These are phyloP conservation scores for Drosophila imparisetae DNA, from an alignment of 2,888 invertebrate genomes.

Conservation along the genomic window DNA sequence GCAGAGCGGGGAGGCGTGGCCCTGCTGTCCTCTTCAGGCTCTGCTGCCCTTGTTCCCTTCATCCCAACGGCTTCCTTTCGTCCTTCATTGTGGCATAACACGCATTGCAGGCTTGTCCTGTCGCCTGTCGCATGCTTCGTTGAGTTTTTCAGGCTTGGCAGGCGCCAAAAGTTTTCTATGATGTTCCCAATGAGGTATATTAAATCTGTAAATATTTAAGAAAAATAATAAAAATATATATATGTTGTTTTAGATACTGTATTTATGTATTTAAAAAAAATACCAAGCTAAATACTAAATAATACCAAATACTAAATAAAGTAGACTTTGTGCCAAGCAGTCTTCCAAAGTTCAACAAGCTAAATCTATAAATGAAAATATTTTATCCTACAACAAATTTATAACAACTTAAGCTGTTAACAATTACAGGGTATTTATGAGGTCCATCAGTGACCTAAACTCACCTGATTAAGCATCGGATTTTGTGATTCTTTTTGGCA, in stretches of 20 bases:
- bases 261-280: not conserved
- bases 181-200: slow-evolving; percentile 22
- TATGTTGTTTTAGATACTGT: not conserved
- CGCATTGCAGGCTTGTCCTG: slow-evolving; percentile 71
- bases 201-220: not conserved
- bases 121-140: slow-evolving; percentile 72
- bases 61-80: not conserved
- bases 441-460: rapidly evolving
- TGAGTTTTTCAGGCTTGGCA: slow-evolving; percentile 48
- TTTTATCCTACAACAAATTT: rapidly evolving
- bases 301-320: not conserved
- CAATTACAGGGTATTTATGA: slow-evolving; percentile 14
- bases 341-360: not conserved
- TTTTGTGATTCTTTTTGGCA: slow-evolving; percentile 14
- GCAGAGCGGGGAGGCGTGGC: not conserved
- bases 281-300: too few species aligned
- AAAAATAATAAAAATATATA: not conserved
- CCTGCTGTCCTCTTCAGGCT: too few species aligned
- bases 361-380: not conserved
- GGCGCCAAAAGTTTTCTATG: slow-evolving; percentile 40
- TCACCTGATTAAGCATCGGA: too few species aligned
- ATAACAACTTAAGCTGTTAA: not conserved
- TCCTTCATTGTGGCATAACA: slow-evolving; percentile 47
- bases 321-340: not conserved
- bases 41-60: not conserved